phyloP scores from a whole-genome alignment of 2,888 invertebrate genomes.

The Drosophila mimetica region DNA sequence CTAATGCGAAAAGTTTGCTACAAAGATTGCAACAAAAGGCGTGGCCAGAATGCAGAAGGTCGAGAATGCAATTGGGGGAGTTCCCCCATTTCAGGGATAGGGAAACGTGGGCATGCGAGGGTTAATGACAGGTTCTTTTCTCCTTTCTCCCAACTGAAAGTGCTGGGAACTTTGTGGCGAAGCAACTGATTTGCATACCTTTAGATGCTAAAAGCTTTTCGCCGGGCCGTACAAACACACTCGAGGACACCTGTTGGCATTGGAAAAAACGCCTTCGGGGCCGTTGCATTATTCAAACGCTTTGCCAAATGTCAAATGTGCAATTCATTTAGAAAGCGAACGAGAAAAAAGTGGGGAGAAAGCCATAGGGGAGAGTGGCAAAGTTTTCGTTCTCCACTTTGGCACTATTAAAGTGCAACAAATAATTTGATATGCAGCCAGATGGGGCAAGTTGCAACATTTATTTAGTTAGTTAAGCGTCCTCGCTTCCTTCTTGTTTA shows the following conservation, averaged over 20 bases:
- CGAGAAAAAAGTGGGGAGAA: slow-evolving; percentile 7
- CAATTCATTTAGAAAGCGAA: slow-evolving; percentile 43
- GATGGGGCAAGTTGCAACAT: slow-evolving; percentile 51
- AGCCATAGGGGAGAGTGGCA: neutral
- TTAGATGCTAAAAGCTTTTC: slow-evolving; percentile 70
- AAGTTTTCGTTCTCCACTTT: slow-evolving; percentile 21
- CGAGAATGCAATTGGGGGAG: slow-evolving; percentile 2
- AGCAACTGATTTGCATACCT: slow-evolving; percentile 61
- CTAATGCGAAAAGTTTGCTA: slow-evolving; percentile 70
- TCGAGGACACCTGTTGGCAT: slow-evolving; percentile 62
- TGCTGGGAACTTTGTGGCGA: slow-evolving; percentile 43
- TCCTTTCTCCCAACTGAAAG: slow-evolving; percentile 35
- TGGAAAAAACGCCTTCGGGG: slow-evolving; percentile 6
- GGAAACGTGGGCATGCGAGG: neutral
- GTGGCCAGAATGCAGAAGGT: slow-evolving; percentile 42
- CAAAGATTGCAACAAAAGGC: slow-evolving; percentile 59
- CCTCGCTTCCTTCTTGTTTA: slow-evolving; percentile 7
- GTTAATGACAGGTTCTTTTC: slow-evolving; percentile 57
- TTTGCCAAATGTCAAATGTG: slow-evolving; percentile 51
- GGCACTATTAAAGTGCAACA: slow-evolving; percentile 61
- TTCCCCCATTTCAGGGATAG: neutral
- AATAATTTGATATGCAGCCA: slow-evolving; percentile 49
- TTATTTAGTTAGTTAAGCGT: slow-evolving; percentile 70
- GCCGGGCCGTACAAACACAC: slow-evolving; percentile 21
- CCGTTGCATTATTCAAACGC: slow-evolving; percentile 64